A percentile compares a stretch with the other conserved stretches of the same genome.
These are phyloP conservation scores for Arctia plantaginis DNA, from an alignment of 2,888 invertebrate species.

Conservation along the genomic window DNA sequence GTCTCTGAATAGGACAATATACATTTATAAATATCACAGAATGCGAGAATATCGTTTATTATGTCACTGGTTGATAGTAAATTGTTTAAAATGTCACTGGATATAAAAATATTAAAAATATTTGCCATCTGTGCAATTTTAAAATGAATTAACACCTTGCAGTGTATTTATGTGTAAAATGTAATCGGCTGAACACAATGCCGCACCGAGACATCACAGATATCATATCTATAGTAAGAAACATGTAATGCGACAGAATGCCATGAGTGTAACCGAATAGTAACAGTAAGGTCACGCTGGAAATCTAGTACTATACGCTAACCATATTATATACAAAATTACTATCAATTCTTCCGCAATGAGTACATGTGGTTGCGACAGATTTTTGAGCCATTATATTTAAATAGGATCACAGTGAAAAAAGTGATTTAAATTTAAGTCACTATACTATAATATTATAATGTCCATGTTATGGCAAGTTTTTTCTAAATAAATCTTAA, in stretches of 20 bases:
- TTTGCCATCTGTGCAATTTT: background rate
- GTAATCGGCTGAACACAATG: constrained; percentile 53
- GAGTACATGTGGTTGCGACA: constrained; percentile 74
- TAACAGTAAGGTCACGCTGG: constrained; percentile 83
- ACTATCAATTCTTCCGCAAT: constrained; percentile 60
- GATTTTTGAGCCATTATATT: constrained; percentile 82
- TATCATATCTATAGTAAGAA: constrained; percentile 73
- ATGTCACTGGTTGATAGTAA: background rate
- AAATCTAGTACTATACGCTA: constrained; percentile 78
- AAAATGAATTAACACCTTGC: background rate
- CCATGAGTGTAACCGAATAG: constrained; percentile 61
- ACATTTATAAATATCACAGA: constrained; percentile 11
- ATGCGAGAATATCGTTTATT: background rate
- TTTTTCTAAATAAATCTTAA: constrained; percentile 80
- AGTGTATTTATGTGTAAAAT: background rate
- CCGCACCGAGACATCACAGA: constrained; percentile 80
- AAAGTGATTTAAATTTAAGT: constrained; percentile 83
- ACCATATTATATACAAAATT: constrained; percentile 74
- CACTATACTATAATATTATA: constrained; percentile 74
- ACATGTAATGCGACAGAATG: constrained; percentile 60
- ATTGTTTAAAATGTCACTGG: constrained; percentile 13
- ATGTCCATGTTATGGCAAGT: constrained; percentile 85
- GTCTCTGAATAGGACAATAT: background rate
- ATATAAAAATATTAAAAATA: constrained; percentile 1
- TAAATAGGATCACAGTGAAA: constrained; percentile 87